Base-by-base conservation (phyloP, 2,113 vertebrate species). In the Nettapus auritus region DNA sequence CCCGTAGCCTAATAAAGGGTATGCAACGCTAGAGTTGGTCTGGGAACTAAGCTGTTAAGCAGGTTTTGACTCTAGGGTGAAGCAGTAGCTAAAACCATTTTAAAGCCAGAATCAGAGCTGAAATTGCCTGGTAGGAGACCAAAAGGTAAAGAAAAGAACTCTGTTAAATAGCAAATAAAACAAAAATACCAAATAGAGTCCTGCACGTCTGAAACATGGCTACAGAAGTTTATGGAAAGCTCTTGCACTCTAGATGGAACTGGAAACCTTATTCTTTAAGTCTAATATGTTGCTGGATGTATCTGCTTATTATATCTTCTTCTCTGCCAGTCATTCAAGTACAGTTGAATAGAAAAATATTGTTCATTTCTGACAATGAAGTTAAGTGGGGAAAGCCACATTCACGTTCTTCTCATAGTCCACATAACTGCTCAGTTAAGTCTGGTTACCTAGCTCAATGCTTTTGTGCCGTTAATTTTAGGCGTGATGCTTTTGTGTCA, bases 241-340 rank as follows among this genome's bases (percentile, higher is more conserved):
- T 96, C 67, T 68, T 71, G 33, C 36, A 34, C 60, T 87, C 17
- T 50, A 73, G 67, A 50, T 73, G 17, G 60, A 75, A 33, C 55
- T 62, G 55, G 25, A 38, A 76, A 55, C 82, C 28, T 86, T 92
- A 68, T 79, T 82, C 21, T 86, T 5, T 0, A 79, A 93, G 83
- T 76, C 6, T 50, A 94, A 8, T 55, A 26, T 38, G 4, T 87
- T 95, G 29, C 57, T 79, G 88, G 44, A 77, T 95, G 17, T 89
- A 94, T 97, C 55, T 89, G n/a, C 59, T 89, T 42, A 4, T 88
- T 90, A 2, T 52, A 69, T 88, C 52, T 96, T 75, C 33, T 88
- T 90, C 50, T 94, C 59, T 95, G 94, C 94, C 94, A 97, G 88
- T 94, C 92, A 92, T 96, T 94, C 86, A 96, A 56, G 67, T 86